Base-by-base conservation (phyloP, 2,113 vertebrate species). In the Loxodonta africana region DNA sequence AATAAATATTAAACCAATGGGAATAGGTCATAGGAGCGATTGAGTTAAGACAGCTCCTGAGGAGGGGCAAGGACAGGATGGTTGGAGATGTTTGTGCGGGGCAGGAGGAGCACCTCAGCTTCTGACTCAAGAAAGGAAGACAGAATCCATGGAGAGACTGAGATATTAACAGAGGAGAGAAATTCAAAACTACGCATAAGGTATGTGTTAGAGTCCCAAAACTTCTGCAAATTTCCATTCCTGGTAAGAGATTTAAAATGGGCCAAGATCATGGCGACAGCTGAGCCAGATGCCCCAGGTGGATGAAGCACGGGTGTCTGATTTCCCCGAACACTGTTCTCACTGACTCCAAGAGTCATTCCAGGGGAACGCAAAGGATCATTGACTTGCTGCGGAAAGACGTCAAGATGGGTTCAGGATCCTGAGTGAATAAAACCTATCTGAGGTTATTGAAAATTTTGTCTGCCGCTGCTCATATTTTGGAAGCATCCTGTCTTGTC, bases 141-240 rank as follows among this genome's bases (percentile, higher is more conserved):
- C 5, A 28, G 46, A 33, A 23, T 21, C 8, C 71, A 33, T 2
- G 37, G 23, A 57, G 65, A 53, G 63, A n/a, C 48, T 15, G 44
- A 57, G 88, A 28, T 12, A 33, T 21, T 41, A 28, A 20, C 37
- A 28, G 5, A 17, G n/a, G 80, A n/a, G 63, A 74, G 73, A 83
- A 81, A 46, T 6, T 12, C 1, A 7, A 18, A 71, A 21, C 65
- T 30, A 33, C 11, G 0, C 3, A 0, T 12, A 30, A 28, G 76
- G 28, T 17, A 46, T 20, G 44, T 23, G 57, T 63, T 83, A 6
- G 77, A 7, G n/a, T 73, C n/a, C 48, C 6, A 0, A 80, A 46
- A n/a, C 28, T 3, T 3, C 51, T 44, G 37, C 88, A 81, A 23
- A 6, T 33, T 33, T 53, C 41, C 3, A 0, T 18, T 71, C 78